Base-by-base conservation (phyloP, 2,888 invertebrate species). In the Homarus gammarus region DNA sequence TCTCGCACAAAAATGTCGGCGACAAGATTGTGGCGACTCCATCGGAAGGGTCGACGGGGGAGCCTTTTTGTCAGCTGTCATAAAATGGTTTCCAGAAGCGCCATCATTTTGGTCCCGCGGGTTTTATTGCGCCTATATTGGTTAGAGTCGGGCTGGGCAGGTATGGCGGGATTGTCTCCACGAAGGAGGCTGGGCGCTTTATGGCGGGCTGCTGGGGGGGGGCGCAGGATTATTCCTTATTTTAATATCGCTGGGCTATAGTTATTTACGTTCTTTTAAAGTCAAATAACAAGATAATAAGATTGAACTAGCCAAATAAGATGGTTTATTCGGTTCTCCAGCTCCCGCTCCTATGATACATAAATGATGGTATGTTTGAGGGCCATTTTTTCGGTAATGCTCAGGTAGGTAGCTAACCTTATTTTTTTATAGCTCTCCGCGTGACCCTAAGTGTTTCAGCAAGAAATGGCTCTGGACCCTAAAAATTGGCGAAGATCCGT, bases 71-170 rank as follows among this genome's bases (percentile, higher is more conserved):
- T 61, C 56, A 56, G 61, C 56, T 36, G 79, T 31, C 61, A 79
- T 79, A 79, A 79, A 79, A 79, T 79, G 79, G 79, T 79, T 79
- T 79, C 61, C 79, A 61, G 79, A 79, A 61, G 79, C 61, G 79
- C 56, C 79, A 79, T 79, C 56, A 79, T 79, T 79, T 79, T 61
- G 61, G 49, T 61, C 61, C n/a, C 18, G 79, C 38, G 61, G 38
- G 56, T 64, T 64, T 64, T 64, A 64, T 64, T 64, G 64, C 64
- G 64, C 64, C 64, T 27, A 64, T 64, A 64, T 64, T 64, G 64
- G 64, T 64, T 64, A 8, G 64, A n/a, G 64, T 64, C 64, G 61
- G n/a, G 38, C 33, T 2, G 61, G 38, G 36, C 36, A 36, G 38
- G 36, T 64, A 64, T 64, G 64, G 64, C 64, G 27, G 56, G 64